Conservation (phyloP, 64 coral and sea anemone genomes). For the Catalaphyllia jardinei region DNA sequence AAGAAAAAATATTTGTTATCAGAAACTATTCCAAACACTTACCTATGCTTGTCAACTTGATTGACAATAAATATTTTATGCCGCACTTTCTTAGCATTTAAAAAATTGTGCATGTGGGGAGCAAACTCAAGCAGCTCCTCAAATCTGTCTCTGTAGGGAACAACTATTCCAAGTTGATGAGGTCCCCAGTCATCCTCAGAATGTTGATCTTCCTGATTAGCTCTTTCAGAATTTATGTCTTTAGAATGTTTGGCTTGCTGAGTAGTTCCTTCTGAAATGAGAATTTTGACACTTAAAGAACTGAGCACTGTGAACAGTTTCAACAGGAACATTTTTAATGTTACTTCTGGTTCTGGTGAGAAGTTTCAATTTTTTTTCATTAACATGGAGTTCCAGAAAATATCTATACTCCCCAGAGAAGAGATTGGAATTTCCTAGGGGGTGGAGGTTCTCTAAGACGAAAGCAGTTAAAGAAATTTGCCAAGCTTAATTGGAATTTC, state of each 20-base stretch:
- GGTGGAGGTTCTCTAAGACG: too few species aligned
- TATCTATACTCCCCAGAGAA: too few species aligned
- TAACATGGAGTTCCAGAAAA: too few species aligned
- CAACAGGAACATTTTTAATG: too few species aligned
- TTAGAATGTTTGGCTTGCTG: slow-evolving; percentile 24
- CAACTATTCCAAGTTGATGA: slow-evolving; percentile 90
- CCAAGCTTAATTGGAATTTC: too few species aligned
- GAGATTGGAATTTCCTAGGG: too few species aligned
- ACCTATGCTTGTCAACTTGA: slow-evolving; percentile 97
- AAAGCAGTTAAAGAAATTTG: too few species aligned
- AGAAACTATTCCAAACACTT: not conserved
- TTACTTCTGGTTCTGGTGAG: too few species aligned
- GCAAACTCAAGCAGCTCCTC: slow-evolving; percentile 96
- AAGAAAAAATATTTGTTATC: too few species aligned
- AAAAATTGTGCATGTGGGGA: slow-evolving; percentile 91
- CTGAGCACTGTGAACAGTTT: too few species aligned
- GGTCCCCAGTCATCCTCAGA: slow-evolving; percentile 82
- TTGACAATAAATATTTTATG: slow-evolving; percentile 92
- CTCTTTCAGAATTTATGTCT: not conserved
- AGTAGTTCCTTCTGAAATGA: not conserved
- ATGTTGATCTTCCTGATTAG: not conserved
- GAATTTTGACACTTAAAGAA: not conserved
- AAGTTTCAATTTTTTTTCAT: too few species aligned
- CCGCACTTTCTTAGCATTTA: slow-evolving; percentile 89
- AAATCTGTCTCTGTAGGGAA: slow-evolving; percentile 95